Conservation (phyloP, 1,140 invertebrate species). For the Cherax quadricarinatus region DNA sequence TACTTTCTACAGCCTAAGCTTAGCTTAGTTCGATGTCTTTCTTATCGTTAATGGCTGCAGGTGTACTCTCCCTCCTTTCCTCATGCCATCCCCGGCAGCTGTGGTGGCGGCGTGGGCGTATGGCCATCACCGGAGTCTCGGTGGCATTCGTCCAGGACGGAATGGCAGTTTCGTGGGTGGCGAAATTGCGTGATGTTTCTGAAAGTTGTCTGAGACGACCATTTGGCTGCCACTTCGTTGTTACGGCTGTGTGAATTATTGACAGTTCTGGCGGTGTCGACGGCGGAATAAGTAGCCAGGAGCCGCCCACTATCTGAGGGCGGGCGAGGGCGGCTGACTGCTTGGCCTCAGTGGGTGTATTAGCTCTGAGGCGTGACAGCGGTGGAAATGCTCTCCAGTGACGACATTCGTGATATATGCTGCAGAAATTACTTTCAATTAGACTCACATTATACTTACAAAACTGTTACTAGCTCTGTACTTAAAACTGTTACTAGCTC, state of each 20-base stretch:
- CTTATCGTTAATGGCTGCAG: conserved; percentile 42
- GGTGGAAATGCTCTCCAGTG: conserved; percentile 52
- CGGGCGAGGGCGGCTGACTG: conserved; percentile 61
- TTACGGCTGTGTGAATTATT: neutral
- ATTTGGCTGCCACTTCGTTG: neutral
- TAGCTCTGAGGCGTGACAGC: conserved; percentile 59
- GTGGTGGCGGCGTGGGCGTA: conserved; percentile 36
- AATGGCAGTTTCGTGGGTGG: conserved; percentile 31
- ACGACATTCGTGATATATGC: conserved; percentile 30
- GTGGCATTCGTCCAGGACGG: neutral
- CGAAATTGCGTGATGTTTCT: conserved; percentile 26
- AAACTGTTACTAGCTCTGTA: too few relatives aligned
- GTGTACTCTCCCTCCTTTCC: conserved; percentile 46
- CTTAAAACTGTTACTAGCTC: too few relatives aligned
- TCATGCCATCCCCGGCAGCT: neutral
- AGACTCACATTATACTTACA: neutral
- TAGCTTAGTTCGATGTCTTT: conserved; percentile 34
- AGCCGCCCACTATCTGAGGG: conserved; percentile 67
- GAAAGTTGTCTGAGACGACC: conserved; percentile 9
- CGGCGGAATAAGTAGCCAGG: conserved; percentile 60
- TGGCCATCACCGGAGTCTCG: neutral
- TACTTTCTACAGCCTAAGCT: neutral
- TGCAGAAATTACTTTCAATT: neutral
- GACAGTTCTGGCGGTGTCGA: conserved; percentile 36
- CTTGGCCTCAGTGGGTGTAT: conserved; percentile 66